Evolutionary conservation across 2,888 invertebrate species (phyloP).

Genomic region (Polyommatus iphigenia): DNA sequence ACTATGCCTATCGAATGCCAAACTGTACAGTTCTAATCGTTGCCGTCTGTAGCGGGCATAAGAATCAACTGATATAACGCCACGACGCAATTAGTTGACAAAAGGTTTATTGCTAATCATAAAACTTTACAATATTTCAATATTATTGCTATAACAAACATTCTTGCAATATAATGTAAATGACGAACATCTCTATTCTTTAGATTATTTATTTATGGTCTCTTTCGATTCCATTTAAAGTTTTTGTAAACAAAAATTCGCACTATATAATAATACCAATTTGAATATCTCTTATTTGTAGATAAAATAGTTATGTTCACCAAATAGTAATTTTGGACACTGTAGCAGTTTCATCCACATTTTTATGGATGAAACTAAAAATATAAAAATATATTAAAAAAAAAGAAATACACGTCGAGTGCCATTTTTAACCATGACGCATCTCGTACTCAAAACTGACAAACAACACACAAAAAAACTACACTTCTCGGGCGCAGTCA

Average conservation of each 20-base stretch:
- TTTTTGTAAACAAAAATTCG: neutral
- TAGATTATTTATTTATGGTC: neutral
- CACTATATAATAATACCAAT: too few relatives aligned
- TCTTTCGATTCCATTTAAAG: neutral
- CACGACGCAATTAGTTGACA: neutral
- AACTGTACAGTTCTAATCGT: neutral
- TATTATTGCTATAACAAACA: neutral
- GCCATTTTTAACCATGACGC: too few relatives aligned
- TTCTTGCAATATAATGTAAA: neutral
- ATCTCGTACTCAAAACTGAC: neutral
- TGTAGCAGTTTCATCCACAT: too few relatives aligned
- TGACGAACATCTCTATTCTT: neutral
- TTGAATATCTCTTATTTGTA: too few relatives aligned
- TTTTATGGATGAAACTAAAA: too few relatives aligned
- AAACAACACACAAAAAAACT: neutral
- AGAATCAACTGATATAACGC: neutral
- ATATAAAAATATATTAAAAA: too few relatives aligned
- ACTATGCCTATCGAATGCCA: too few relatives aligned
- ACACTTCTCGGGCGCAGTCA: neutral
- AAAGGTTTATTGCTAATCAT: conserved; percentile 2
- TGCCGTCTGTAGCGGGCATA: neutral
- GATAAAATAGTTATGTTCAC: too few relatives aligned
- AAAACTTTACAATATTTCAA: neutral
- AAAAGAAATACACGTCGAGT: too few relatives aligned
- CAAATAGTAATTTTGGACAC: neutral